phyloP scores from a whole-genome alignment of 1,140 invertebrate species.

The Agrypnia vestita region DNA sequence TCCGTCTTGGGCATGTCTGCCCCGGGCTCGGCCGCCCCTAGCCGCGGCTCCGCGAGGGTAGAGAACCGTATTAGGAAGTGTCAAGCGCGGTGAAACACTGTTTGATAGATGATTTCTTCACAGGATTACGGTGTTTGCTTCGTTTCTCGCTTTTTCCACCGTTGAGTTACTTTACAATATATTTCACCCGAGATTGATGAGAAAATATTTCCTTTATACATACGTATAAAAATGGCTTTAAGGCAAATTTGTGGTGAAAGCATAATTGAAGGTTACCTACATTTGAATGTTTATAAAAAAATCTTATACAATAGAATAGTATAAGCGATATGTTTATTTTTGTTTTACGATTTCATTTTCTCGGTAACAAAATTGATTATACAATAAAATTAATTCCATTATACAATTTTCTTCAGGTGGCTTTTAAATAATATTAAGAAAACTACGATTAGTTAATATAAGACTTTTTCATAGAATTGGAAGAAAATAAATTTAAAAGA shows the following conservation, averaged over 20 bases:
- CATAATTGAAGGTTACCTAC: background rate
- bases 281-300: too few species aligned
- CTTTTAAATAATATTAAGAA: too few species aligned
- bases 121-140: conserved; percentile 39
- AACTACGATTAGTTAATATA: background rate
- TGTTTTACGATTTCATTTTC: too few species aligned
- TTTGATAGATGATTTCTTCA: conserved; percentile 47
- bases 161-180: conserved; percentile 38
- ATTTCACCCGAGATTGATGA: conserved; percentile 36
- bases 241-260: background rate
- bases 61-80: conserved; percentile 37
- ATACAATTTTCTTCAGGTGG: too few species aligned
- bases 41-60: background rate
- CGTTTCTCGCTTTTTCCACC: background rate
- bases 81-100: conserved; percentile 33
- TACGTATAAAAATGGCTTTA: background rate
- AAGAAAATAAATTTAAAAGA: background rate
- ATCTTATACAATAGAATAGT: too few species aligned
- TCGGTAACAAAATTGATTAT: background rate
- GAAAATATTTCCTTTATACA: conserved; percentile 17
- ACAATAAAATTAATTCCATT: background rate
- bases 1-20: conserved; percentile 13
- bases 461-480: background rate
- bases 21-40: background rate
- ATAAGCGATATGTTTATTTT: too few species aligned